These are phyloP conservation scores for Macrosteles quadrilineatus DNA, from an alignment of 1,140 invertebrate genomes.

Conservation along the genomic window DNA sequence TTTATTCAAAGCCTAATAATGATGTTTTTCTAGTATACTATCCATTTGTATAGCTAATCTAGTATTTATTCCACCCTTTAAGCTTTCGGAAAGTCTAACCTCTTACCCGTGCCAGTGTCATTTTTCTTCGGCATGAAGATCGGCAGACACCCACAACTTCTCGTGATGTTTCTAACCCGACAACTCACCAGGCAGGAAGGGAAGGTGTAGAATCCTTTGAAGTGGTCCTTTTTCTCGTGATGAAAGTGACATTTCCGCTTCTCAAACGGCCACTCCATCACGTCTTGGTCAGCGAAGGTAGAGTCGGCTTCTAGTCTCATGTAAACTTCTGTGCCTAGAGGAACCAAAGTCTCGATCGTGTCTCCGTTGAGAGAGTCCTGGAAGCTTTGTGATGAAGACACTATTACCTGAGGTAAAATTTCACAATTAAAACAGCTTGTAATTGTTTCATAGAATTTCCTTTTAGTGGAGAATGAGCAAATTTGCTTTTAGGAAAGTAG, in stretches of 20 bases:
- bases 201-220: not conserved
- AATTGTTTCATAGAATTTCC: not conserved
- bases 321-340: slow-evolving; percentile 1
- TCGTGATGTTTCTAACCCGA: not conserved
- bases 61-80: no score
- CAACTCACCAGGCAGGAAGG: not conserved
- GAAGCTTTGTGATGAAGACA: not conserved
- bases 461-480: no score
- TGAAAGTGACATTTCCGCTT: not conserved
- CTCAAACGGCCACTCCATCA: not conserved
- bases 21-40: no score
- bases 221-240: not conserved
- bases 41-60: no score
- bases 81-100: no score
- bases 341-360: not conserved
- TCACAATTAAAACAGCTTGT: not conserved
- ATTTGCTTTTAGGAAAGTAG: no score
- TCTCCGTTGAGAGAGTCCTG: not conserved
- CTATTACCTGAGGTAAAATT: not conserved
- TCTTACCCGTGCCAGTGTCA: not conserved
- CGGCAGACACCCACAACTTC: not conserved
- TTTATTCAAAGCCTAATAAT: no score
- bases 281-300: not conserved
- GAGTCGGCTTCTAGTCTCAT: not conserved
- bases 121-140: slow-evolving; percentile 8